Base-by-base conservation (phyloP, 2,797 vertebrate species). In the Chaenodraco wilsoni region DNA sequence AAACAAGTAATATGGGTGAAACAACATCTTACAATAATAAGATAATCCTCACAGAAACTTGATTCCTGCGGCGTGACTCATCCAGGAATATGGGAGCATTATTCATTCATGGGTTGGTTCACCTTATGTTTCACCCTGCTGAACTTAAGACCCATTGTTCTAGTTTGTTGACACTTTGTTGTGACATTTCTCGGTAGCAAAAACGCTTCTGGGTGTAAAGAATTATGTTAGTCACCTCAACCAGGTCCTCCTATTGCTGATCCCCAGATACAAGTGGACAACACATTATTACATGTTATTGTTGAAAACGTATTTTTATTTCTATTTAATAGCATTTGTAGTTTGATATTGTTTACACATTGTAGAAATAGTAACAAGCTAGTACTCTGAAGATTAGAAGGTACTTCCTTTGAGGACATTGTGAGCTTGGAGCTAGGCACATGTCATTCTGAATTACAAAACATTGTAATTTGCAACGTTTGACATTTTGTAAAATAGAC, bases 41-140 rank as follows among this genome's bases (percentile, higher is more conserved):
- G 16, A 69, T 81, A 74, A 87, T 84, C 78, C 80, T 63, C 65
- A 57, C 58, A 58, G 73, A 84, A 72, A 80, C 71, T 14, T 48
- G 58, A 81, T 60, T 83, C 78, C 69, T 65, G 69, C 15, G 16
- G 37, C 12, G 48, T 83, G 83, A 87, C 69, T 88, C 81, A 81
- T 51, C 58, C 33, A 40, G 79, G 71, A 80, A 59, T 40, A 69
- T 48, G 17, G 19, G 49, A 19, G 19, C 19, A 51, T 21, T 7
- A 9, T 21, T 3, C n/a, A 21, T 23, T 45, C 16, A 6, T 5
- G 16, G 45, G 17, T 23, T 23, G 19, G 19, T 51, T 19, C 21
- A 21, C 19, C 21, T 51, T 21, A 21, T 50, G 5, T 1, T 19
- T 50, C 11, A 50, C 19, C 19, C 0, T 50, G 49, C 49, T 5